phyloP scores from a whole-genome alignment of 2,797 vertebrate species.

The Rhinogobio ventralis region DNA sequence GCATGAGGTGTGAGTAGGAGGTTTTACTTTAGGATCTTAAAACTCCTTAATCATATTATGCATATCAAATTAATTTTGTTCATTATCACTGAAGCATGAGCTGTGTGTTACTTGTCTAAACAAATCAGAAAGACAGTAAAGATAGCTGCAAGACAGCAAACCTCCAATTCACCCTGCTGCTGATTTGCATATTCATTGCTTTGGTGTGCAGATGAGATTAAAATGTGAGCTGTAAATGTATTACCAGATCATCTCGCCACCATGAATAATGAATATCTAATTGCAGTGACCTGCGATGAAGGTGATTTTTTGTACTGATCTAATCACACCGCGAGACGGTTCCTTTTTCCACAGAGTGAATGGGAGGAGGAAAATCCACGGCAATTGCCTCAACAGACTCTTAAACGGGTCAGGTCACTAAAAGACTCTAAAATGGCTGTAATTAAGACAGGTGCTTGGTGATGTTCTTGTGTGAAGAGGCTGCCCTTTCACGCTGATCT shows the following conservation, averaged over 20 bases:
- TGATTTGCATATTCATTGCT: constrained; percentile 77
- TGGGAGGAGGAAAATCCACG: constrained; percentile 25
- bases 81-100: constrained; percentile 20
- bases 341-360: constrained; percentile 29
- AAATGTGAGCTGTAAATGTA: constrained; percentile 75
- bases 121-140: constrained; percentile 63
- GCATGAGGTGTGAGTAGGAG: neutral
- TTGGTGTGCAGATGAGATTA: constrained; percentile 77
- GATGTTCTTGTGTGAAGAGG: neutral
- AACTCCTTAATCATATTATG: constrained; percentile 47
- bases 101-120: constrained; percentile 58
- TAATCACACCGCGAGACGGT: constrained; percentile 18
- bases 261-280: constrained; percentile 79
- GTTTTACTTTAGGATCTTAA: constrained; percentile 15
- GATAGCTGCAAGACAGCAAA: constrained; percentile 67
- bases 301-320: constrained; percentile 68
- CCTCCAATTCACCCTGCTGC: constrained; percentile 66
- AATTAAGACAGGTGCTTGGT: constrained; percentile 49
- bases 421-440: constrained; percentile 48
- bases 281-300: constrained; percentile 74
- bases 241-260: constrained; percentile 73
- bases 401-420: constrained; percentile 56
- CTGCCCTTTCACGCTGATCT: constrained; percentile 1
- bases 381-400: constrained; percentile 20
- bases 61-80: constrained; percentile 43